Base-by-base conservation (phyloP, 2,888 invertebrate species). In the Microctonus brassicae region DNA sequence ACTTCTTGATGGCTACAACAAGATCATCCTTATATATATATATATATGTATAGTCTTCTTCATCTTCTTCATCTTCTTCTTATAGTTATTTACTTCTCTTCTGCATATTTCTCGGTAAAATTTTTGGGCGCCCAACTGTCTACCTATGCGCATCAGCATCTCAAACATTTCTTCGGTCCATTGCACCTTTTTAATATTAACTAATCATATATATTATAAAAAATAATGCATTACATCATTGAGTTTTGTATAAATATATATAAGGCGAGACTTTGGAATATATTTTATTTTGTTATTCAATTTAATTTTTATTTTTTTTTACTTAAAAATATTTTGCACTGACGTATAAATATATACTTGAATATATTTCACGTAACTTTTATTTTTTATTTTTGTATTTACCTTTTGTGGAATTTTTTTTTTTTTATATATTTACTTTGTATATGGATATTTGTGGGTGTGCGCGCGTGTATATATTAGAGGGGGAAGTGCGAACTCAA, bases 41-140 rank as follows among this genome's bases (percentile, higher is more conserved):
- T n/a, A n/a, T n/a, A n/a, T n/a, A n/a, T n/a, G n/a, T n/a, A n/a
- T n/a, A n/a, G n/a, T 47, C 17, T 47, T 47, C 9, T n/a, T 47
- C 47, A 17, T 20, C 7, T 47, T 75, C 75, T 47, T 47, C 9
- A 4, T 47, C 47, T 47, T 20, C 7, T 47, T 75, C 75, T 29
- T 29, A 17, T n/a, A 17, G 7, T 47, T 39, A 1, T n/a, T 47
- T 10, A 10, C 17, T 47, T 9, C 5, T 47, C 47, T 17, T 20
- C n/a, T 47, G 74, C 75, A 71, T 76, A 77, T 73, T 79, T 79
- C 79, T 73, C 74, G 73, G 79, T 76, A 78, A 76, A 74, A 69
- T 17, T 47, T 74, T 69, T 76, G 78, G 83, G 84, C 84, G 84
- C 82, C 84, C 82, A 82, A 83, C 82, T 81, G 84, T 84, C 83